Conservation (phyloP, 2,113 vertebrate species). For the Tautogolabrus adspersus region DNA sequence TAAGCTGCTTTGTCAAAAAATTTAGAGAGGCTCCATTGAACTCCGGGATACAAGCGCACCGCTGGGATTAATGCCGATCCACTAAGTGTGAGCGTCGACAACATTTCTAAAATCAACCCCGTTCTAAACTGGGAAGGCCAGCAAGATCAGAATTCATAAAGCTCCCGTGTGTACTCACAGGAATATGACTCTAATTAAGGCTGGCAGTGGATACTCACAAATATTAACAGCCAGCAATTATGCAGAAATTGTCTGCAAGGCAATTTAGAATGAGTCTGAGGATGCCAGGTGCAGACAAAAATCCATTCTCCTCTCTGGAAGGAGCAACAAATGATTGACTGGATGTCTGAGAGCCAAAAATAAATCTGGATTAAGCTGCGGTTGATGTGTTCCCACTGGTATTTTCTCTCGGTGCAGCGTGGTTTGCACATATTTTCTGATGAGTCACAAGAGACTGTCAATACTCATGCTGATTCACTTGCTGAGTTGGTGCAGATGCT, state of each 20-base stretch:
- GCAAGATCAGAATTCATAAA: conserved; percentile 42
- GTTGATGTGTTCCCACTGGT: conserved; percentile 23
- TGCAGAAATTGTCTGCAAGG: conserved; percentile 57
- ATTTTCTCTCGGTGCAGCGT: neutral
- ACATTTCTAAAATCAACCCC: conserved; percentile 49
- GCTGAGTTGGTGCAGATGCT: neutral
- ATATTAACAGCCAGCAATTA: conserved; percentile 66
- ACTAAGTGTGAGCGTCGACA: conserved; percentile 41
- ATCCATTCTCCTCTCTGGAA: conserved; percentile 55
- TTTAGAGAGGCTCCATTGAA: conserved; percentile 68
- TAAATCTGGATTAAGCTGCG: conserved; percentile 69
- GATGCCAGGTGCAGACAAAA: conserved; percentile 60
- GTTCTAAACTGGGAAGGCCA: conserved; percentile 37
- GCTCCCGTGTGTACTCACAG: conserved; percentile 44
- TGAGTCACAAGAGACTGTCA: conserved; percentile 17
- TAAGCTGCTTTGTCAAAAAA: conserved; percentile 78
- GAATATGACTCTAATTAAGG: conserved; percentile 67
- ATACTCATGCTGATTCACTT: conserved; percentile 26
- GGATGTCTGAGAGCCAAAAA: conserved; percentile 58
- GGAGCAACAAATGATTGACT: conserved; percentile 60
- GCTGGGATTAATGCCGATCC: conserved; percentile 62
- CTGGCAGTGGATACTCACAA: conserved; percentile 56
- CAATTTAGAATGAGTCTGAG: conserved; percentile 53
- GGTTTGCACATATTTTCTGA: conserved; percentile 26
- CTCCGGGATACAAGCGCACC: conserved; percentile 49